Evolutionary conservation across 2,113 vertebrate genomes (phyloP).

Genomic region (Ophthalmolycus amberensis): DNA sequence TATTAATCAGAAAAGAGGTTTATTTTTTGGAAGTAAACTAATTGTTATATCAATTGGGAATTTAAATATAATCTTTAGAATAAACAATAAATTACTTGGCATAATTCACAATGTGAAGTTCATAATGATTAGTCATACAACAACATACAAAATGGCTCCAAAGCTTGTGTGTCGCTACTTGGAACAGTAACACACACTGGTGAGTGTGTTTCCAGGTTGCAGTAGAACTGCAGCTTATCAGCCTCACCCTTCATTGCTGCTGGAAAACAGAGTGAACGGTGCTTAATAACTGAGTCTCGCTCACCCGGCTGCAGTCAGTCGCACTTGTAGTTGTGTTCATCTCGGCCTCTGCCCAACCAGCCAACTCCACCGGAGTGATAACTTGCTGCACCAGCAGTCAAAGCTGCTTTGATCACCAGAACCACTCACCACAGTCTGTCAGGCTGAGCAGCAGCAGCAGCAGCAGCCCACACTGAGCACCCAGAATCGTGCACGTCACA

Average conservation of each 20-base stretch:
- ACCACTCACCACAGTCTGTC: constrained; percentile 49
- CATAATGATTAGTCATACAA: background rate
- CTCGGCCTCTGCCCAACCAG: constrained; percentile 56
- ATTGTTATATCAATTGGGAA: background rate
- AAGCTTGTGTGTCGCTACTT: background rate
- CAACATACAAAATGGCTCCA: background rate
- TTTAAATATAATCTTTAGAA: background rate
- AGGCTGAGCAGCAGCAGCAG: constrained; percentile 28
- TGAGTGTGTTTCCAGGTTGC: constrained; percentile 25
- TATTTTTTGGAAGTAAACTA: background rate
- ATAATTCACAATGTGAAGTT: background rate
- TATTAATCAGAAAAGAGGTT: background rate
- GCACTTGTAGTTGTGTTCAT: constrained; percentile 55
- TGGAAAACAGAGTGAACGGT: constrained; percentile 42
- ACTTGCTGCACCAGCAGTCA: constrained; percentile 68
- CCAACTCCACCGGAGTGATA: constrained; percentile 68
- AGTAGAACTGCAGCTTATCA: constrained; percentile 38
- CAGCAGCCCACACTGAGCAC: constrained; percentile 57
- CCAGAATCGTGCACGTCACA: constrained; percentile 36
- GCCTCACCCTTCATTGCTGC: constrained; percentile 19
- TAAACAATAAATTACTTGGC: background rate
- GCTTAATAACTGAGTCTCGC: constrained; percentile 35
- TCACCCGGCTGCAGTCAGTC: constrained; percentile 51
- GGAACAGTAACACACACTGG: background rate
- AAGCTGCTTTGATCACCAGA: constrained; percentile 67